Evolutionary conservation across 1,140 invertebrate species (phyloP).

Genomic region (Steinernema feltiae): DNA sequence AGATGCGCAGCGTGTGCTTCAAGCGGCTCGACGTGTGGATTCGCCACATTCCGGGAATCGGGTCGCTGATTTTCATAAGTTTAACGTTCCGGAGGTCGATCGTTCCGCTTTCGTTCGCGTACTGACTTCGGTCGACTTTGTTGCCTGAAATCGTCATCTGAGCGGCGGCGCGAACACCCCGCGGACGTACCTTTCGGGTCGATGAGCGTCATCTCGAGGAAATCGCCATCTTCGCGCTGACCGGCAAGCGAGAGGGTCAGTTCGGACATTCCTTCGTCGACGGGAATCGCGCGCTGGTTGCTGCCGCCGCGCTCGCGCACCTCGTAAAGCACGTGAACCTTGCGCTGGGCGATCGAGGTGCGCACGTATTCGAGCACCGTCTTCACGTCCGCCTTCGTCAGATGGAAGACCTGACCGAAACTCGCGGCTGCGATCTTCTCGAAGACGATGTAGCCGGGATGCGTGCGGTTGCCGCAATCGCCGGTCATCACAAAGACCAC

Average conservation of each 20-base stretch:
- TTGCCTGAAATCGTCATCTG: no score
- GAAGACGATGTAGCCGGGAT: constrained; percentile 66
- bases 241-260: constrained; percentile 53
- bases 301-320: constrained; percentile 49
- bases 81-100: constrained; percentile 64
- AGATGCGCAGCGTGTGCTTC: constrained; percentile 66
- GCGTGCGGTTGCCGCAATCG: constrained; percentile 66
- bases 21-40: constrained; percentile 65
- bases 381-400: constrained; percentile 69
- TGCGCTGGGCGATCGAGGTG: constrained; percentile 45
- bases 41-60: constrained; percentile 65
- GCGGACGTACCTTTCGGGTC: constrained; percentile 46
- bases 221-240: constrained; percentile 53
- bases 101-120: constrained; percentile 48
- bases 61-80: constrained; percentile 65
- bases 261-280: constrained; percentile 48
- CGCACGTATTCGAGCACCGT: constrained; percentile 61
- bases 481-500: constrained; percentile 71
- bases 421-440: constrained; percentile 69
- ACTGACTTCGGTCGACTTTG: constrained; percentile 45
- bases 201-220: constrained; percentile 47
- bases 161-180: background rate
- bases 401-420: constrained; percentile 69
- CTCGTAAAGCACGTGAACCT: constrained; percentile 50
- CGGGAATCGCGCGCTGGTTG: constrained; percentile 34